A percentile compares a stretch with the other conserved stretches of the same genome.
These are phyloP conservation scores for Lepilemur ruficaudatus DNA, from an alignment of 2,797 vertebrate species.

Conservation along the genomic window DNA sequence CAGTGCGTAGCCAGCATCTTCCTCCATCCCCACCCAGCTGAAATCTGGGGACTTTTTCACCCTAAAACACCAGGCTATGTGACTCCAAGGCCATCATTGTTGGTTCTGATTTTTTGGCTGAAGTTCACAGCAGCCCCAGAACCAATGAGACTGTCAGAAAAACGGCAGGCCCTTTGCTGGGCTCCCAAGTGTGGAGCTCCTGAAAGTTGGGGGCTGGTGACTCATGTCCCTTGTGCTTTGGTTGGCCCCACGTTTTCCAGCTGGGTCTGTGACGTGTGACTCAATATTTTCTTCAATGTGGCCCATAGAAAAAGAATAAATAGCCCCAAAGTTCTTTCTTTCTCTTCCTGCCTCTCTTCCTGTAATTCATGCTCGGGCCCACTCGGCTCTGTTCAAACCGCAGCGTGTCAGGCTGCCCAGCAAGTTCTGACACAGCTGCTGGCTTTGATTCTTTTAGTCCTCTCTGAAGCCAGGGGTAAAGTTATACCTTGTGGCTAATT, in stretches of 20 bases:
- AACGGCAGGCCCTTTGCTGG: not conserved
- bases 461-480: constrained; percentile 53
- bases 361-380: constrained; percentile 61
- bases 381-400: constrained; percentile 55
- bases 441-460: constrained; percentile 35
- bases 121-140: not conserved
- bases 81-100: not conserved
- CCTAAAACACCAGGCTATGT: not conserved
- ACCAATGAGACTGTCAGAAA: not conserved
- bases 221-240: not conserved
- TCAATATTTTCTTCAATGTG: constrained; percentile 40
- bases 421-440: constrained; percentile 52
- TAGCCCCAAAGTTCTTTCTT: not conserved
- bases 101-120: not conserved
- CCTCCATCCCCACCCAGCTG: not conserved
- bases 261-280: constrained; percentile 20
- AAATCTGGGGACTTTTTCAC: not conserved
- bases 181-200: not conserved
- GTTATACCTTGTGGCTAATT: constrained; percentile 55
- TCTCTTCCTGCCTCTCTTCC: constrained; percentile 70
- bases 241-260: not conserved
- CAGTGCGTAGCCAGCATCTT: not conserved
- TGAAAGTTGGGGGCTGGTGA: not conserved
- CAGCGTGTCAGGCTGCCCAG: not conserved
- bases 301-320: constrained; percentile 67